Percentiles rank a stretch among this genome's conserved stretches.
phyloP scores from a whole-genome alignment of 1,140 invertebrate genomes.

The Brachionus sp. region DNA sequence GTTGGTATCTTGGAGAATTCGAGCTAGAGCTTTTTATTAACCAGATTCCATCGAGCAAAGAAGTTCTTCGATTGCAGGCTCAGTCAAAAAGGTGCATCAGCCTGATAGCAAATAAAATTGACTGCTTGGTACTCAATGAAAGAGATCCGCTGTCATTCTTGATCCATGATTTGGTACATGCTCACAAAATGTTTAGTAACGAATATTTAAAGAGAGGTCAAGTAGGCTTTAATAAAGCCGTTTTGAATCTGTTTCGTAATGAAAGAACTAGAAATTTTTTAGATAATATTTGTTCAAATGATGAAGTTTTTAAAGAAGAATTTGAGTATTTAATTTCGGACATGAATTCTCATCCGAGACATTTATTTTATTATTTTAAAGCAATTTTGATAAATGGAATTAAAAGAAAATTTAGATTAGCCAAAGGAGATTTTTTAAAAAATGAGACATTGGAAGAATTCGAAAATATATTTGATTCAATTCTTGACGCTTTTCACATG shows the following conservation, averaged over 20 bases:
- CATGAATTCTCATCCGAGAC: conserved; percentile 21
- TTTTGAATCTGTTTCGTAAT: not conserved
- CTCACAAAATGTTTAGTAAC: conserved; percentile 13
- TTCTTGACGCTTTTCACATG: not conserved
- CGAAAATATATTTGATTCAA: not conserved
- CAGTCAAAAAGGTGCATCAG: not conserved
- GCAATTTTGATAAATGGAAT: not conserved
- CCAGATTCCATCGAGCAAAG: not conserved
- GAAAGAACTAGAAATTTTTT: not conserved
- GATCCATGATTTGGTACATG: conserved; percentile 5
- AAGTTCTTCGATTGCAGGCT: not conserved
- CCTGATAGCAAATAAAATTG: conserved; percentile 1
- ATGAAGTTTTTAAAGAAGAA: not conserved
- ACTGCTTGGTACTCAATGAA: not conserved
- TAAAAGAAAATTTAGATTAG: not conserved
- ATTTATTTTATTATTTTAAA: conserved; percentile 19
- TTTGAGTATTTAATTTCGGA: conserved; percentile 28
- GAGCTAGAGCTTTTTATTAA: not conserved
- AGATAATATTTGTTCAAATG: not conserved
- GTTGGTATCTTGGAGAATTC: not conserved
- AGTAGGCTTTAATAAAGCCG: not conserved
- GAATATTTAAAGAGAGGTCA: not conserved
- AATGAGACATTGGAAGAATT: not conserved
- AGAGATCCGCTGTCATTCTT: conserved; percentile 17
- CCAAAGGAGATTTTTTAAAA: not conserved